Evolutionary conservation across 92 coral and sea anemone species (phyloP).

Genomic region (Porites rus): DNA sequence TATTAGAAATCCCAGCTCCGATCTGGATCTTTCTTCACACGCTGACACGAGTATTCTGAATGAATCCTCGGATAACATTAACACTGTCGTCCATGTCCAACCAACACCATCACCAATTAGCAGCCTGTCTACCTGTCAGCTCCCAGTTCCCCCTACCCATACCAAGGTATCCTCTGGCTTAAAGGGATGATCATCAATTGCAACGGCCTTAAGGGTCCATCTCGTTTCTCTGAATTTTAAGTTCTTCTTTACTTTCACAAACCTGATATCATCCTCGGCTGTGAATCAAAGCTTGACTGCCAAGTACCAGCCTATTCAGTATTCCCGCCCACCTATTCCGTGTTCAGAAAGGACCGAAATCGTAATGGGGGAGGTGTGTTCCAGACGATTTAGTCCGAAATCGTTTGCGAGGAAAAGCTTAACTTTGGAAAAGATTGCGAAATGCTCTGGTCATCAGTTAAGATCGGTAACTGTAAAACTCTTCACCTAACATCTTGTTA

Average conservation of each 20-base stretch:
- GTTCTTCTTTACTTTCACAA: not conserved
- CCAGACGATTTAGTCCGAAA: slow-evolving; percentile 27
- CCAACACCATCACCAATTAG: too few relatives aligned
- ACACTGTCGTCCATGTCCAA: too few relatives aligned
- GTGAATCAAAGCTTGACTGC: slow-evolving; percentile 49
- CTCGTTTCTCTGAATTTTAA: slow-evolving; percentile 37
- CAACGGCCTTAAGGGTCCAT: slow-evolving; percentile 53
- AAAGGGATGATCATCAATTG: slow-evolving; percentile 58
- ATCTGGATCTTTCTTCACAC: too few relatives aligned
- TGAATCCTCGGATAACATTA: too few relatives aligned
- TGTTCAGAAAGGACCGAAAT: slow-evolving; percentile 37
- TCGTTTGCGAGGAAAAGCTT: slow-evolving; percentile 20
- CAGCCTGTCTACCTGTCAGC: not conserved
- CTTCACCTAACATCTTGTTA: slow-evolving; percentile 41
- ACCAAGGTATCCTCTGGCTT: slow-evolving; percentile 18
- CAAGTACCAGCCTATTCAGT: slow-evolving; percentile 41
- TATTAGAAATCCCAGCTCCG: too few relatives aligned
- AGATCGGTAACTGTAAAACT: slow-evolving; percentile 29
- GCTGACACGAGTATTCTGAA: too few relatives aligned
- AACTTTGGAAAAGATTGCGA: slow-evolving; percentile 30
- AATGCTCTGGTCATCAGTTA: slow-evolving; percentile 42
- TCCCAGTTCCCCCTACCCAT: not conserved
- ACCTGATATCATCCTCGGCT: slow-evolving; percentile 50
- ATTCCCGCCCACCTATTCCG: slow-evolving; percentile 37
- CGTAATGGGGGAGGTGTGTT: slow-evolving; percentile 52